Evolutionary conservation across 2,888 invertebrate genomes (phyloP).

Genomic region (Callosobruchus maculatus): DNA sequence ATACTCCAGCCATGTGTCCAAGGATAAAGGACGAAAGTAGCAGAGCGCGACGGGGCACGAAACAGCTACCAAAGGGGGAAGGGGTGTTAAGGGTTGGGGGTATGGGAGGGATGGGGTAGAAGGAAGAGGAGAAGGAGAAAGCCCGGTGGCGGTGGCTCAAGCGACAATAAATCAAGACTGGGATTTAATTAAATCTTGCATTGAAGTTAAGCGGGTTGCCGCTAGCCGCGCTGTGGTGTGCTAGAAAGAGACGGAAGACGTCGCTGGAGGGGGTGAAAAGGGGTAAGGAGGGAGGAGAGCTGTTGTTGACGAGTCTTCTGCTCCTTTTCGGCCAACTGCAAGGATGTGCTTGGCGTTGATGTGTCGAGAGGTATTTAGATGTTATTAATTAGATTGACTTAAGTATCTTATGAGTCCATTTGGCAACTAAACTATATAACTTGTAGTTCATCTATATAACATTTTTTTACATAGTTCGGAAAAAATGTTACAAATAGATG

Average conservation of each 20-base stretch:
- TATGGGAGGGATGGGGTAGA: not conserved
- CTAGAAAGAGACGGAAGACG: slow-evolving; percentile 23
- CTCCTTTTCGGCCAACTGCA: not conserved
- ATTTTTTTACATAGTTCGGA: no score
- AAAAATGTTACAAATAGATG: no score
- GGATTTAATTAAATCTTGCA: slow-evolving; percentile 57
- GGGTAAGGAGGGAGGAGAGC: not conserved
- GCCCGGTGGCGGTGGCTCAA: slow-evolving; percentile 32
- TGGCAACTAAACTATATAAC: no score
- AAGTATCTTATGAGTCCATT: no score
- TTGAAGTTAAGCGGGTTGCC: slow-evolving; percentile 53
- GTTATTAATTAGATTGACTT: no score
- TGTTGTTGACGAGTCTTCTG: not conserved
- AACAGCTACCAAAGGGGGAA: slow-evolving; percentile 18
- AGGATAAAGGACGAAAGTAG: slow-evolving; percentile 31
- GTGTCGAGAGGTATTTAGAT: not conserved
- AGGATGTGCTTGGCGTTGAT: not conserved
- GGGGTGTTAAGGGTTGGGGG: slow-evolving; percentile 7
- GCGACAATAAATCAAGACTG: slow-evolving; percentile 56
- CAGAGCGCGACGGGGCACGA: slow-evolving; percentile 6
- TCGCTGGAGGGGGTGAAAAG: not conserved
- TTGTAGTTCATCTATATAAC: no score
- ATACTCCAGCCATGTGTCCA: slow-evolving; percentile 4
- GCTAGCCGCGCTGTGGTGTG: slow-evolving; percentile 49
- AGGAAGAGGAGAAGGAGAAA: slow-evolving; percentile 10